These are phyloP conservation scores for Orius insidiosus DNA, from an alignment of 1,140 invertebrate species.

Conservation along the genomic window DNA sequence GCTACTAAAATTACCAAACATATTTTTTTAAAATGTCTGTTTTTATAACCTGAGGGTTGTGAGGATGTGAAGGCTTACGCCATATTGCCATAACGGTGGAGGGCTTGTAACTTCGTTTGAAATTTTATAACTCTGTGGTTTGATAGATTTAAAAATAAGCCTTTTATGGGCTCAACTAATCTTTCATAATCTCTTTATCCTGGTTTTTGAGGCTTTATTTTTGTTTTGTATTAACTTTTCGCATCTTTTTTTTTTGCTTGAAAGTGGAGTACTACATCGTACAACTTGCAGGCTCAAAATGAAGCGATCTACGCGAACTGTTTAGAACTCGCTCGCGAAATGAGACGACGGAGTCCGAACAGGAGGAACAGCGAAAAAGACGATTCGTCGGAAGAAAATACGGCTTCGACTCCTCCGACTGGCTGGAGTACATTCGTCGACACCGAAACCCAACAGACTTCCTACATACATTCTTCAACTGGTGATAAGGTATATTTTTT, in stretches of 20 bases:
- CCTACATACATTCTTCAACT: slow-evolving; percentile 23
- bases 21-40: no score
- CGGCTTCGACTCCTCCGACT: slow-evolving; percentile 15
- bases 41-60: no score
- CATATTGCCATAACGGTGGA: no score
- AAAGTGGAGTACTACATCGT: neutral
- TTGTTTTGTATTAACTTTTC: neutral
- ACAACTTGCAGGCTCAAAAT: slow-evolving; percentile 2
- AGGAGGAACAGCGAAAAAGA: neutral
- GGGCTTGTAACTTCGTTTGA: no score
- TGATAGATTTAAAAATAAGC: no score
- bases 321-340: slow-evolving; percentile 5
- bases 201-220: no score
- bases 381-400: neutral
- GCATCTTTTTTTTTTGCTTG: neutral
- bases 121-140: no score
- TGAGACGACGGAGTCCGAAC: neutral
- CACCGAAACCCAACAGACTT: slow-evolving; percentile 21
- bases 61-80: no score
- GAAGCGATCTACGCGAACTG: slow-evolving; percentile 16
- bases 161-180: no score
- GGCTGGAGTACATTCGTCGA: slow-evolving; percentile 25
- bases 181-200: no score
- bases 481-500: slow-evolving; percentile 24
- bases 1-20: no score